These are phyloP conservation scores for Tetragonisca angustula DNA, from an alignment of 2,888 invertebrate species.

Conservation along the genomic window DNA sequence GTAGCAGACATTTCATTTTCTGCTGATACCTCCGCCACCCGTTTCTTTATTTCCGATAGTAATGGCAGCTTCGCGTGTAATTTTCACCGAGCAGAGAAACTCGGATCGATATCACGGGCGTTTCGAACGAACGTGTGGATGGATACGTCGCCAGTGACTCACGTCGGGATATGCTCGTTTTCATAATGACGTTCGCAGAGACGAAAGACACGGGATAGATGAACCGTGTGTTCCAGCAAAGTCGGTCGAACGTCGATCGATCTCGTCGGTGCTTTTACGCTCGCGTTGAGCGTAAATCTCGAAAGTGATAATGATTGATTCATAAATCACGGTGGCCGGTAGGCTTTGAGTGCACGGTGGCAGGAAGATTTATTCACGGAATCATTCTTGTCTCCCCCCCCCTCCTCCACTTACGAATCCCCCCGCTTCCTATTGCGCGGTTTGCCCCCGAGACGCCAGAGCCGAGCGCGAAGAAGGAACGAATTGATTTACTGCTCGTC, in stretches of 20 bases:
- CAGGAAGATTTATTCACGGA: conserved; percentile 55
- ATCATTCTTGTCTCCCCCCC: conserved; percentile 31
- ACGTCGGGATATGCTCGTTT: conserved; percentile 28
- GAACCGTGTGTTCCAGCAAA: conserved; percentile 12
- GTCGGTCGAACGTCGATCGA: conserved; percentile 2
- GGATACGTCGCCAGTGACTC: conserved; percentile 46
- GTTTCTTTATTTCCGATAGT: not conserved
- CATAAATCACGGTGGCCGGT: conserved; percentile 54
- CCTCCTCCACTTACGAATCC: conserved; percentile 19
- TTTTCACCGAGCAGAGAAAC: not conserved
- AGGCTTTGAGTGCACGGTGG: conserved; percentile 37
- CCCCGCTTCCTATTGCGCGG: conserved; percentile 44
- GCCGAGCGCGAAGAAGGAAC: conserved; percentile 35
- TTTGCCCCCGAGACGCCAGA: conserved; percentile 19
- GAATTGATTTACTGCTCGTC: conserved; percentile 55
- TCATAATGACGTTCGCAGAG: conserved; percentile 46
- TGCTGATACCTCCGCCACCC: not conserved
- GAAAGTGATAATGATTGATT: conserved; percentile 61
- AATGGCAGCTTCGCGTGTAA: conserved; percentile 21
- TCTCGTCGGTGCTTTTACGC: conserved; percentile 23
- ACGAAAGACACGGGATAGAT: conserved; percentile 10
- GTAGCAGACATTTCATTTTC: not conserved
- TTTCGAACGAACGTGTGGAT: conserved; percentile 37
- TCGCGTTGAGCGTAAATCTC: conserved; percentile 17
- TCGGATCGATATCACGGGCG: conserved; percentile 6